Evolutionary conservation across 2,113 vertebrate genomes (phyloP).

Genomic region (Muscicapa adusta): DNA sequence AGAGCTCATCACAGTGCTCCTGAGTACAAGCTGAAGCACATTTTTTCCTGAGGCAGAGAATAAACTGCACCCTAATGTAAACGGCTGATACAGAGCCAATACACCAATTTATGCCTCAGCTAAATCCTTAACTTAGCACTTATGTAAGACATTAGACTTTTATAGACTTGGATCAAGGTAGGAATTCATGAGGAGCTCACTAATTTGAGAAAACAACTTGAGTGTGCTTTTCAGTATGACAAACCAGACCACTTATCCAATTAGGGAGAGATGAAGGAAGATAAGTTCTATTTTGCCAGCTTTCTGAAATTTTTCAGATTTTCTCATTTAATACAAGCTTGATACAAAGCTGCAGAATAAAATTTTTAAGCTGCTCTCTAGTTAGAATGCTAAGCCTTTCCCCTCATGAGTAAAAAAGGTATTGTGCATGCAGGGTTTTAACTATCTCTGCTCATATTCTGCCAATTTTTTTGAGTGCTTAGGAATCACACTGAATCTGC

Average conservation of each 20-base stretch:
- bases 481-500: background rate
- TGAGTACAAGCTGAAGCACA: background rate
- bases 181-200: conserved; percentile 15
- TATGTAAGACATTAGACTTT: conserved; percentile 50
- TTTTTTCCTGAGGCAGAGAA: conserved; percentile 26
- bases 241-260: conserved; percentile 14
- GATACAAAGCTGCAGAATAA: background rate
- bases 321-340: background rate
- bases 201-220: conserved; percentile 46
- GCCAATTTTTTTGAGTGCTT: background rate
- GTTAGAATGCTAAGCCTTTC: background rate
- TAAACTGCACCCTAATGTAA: conserved; percentile 42
- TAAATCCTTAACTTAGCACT: conserved; percentile 52
- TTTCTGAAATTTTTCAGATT: conserved; percentile 24
- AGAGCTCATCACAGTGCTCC: background rate
- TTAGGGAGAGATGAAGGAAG: background rate
- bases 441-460: background rate
- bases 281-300: background rate
- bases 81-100: conserved; percentile 48
- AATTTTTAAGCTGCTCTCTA: background rate
- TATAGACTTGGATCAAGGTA: conserved; percentile 27
- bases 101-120: conserved; percentile 6
- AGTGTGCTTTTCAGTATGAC: background rate
- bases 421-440: background rate
- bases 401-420: background rate